Conservation (phyloP, 2,113 vertebrate species). For the Garra rufa region DNA sequence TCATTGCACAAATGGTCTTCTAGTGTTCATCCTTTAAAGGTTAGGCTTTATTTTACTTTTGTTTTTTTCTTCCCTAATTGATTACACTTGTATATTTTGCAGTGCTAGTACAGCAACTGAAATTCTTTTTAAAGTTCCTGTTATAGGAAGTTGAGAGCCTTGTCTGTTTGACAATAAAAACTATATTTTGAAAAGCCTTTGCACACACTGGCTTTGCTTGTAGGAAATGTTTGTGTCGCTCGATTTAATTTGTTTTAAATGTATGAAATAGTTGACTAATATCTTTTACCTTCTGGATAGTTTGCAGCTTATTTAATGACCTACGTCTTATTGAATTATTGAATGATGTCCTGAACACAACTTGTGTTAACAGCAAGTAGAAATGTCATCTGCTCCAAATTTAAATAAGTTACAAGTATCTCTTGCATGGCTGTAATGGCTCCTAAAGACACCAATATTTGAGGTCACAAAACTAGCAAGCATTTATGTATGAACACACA, state of each 20-base stretch:
- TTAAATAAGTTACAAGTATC: too few relatives aligned
- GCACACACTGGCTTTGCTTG: neutral
- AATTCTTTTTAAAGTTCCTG: slow-evolving; percentile 61
- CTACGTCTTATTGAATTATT: too few relatives aligned
- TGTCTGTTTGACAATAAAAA: slow-evolving; percentile 79
- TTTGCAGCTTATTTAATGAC: too few relatives aligned
- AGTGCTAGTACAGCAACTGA: slow-evolving; percentile 52
- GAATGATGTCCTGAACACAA: too few relatives aligned
- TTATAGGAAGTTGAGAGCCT: slow-evolving; percentile 69
- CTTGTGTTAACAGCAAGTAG: too few relatives aligned
- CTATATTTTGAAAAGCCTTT: slow-evolving; percentile 50
- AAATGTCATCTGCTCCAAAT: too few relatives aligned
- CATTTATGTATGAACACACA: neutral
- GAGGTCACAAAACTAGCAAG: neutral
- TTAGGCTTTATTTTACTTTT: neutral
- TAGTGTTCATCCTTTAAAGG: slow-evolving; percentile 10
- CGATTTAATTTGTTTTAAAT: too few relatives aligned
- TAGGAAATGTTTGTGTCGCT: too few relatives aligned
- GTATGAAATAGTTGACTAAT: neutral
- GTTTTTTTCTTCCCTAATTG: neutral
- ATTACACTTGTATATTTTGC: slow-evolving; percentile 38
- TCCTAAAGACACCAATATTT: neutral
- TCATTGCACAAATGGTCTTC: neutral
- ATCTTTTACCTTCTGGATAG: neutral
- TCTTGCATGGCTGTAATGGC: too few relatives aligned